phyloP scores from a whole-genome alignment of 92 coral and sea anemone species.

The Phenganax subtilis region DNA sequence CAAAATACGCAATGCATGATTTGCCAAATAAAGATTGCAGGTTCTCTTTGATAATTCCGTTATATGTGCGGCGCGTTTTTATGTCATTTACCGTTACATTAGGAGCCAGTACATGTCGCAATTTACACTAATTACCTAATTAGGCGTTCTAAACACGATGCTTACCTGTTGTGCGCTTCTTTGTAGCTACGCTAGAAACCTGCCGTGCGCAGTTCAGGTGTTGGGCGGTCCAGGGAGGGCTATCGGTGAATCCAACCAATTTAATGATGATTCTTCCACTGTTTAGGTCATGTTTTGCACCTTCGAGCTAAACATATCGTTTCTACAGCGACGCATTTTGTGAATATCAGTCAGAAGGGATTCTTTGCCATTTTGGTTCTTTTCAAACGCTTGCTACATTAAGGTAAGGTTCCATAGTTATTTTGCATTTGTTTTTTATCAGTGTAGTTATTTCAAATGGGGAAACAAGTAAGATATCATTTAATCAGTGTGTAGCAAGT shows the following conservation, averaged over 20 bases:
- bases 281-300: conserved; percentile 14
- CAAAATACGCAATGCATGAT: background rate
- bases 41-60: conserved; percentile 16
- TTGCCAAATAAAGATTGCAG: background rate
- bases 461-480: no score
- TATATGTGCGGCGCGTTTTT: background rate
- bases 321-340: no score
- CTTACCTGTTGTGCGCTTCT: background rate
- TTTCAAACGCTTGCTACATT: no score
- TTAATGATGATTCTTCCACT: conserved; percentile 20
- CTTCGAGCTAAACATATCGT: background rate
- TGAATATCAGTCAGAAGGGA: no score
- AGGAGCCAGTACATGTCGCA: background rate
- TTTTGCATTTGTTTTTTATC: no score
- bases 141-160: background rate
- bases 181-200: background rate
- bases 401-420: no score
- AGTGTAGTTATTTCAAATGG: no score
- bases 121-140: conserved; percentile 2
- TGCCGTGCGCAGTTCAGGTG: background rate
- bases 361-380: no score
- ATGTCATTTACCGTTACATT: background rate
- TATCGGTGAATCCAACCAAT: conserved; percentile 21
- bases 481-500: no score
- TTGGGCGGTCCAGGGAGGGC: conserved; percentile 30